Conservation (phyloP, 1,140 invertebrate genomes). For the Cotesia chilonis region DNA sequence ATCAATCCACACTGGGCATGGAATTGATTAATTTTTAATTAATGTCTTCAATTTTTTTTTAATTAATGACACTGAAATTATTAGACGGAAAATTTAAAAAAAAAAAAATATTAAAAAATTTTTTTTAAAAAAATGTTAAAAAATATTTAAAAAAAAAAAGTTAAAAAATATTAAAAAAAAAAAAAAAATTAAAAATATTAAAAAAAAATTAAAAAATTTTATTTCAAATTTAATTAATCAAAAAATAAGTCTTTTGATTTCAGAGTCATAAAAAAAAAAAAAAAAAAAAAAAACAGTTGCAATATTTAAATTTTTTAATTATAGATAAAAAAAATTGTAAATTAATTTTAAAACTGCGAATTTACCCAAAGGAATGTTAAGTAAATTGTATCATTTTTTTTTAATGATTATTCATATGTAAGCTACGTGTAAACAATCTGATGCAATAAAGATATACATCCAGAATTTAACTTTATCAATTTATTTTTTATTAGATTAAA, state of each 20-base stretch:
- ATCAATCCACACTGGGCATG: slow-evolving; percentile 68
- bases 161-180: too few relatives aligned
- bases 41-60: background rate
- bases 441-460: slow-evolving; percentile 17
- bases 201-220: too few relatives aligned
- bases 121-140: too few relatives aligned
- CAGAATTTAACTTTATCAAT: background rate
- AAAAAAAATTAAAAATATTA: too few relatives aligned
- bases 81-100: background rate
- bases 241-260: too few relatives aligned
- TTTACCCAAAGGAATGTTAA: background rate
- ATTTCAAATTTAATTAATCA: too few relatives aligned
- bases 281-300: too few relatives aligned
- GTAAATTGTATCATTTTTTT: background rate
- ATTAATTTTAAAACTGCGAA: too few relatives aligned
- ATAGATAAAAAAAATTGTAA: background rate
- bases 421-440: slow-evolving; percentile 30
- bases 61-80: too few relatives aligned
- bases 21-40: slow-evolving; percentile 47
- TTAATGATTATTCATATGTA: slow-evolving; percentile 16
- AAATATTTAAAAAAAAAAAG: too few relatives aligned
- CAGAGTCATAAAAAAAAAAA: too few relatives aligned
- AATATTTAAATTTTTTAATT: too few relatives aligned
- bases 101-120: background rate
- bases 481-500: background rate